Conservation (phyloP, 2,797 vertebrate genomes). For the Huso huso region DNA sequence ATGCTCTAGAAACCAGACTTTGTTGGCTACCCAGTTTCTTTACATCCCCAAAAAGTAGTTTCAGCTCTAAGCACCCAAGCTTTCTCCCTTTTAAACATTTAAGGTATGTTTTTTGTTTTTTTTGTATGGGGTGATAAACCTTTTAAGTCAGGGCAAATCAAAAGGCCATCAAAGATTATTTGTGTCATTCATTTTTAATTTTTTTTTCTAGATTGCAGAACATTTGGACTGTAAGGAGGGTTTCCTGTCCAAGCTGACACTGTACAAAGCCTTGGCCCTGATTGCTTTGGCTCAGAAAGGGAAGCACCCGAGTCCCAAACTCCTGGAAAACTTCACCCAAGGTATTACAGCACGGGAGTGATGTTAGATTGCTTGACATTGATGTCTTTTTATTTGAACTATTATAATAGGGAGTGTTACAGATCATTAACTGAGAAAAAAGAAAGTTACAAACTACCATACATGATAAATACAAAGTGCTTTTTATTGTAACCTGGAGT, state of each 20-base stretch:
- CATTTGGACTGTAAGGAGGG: constrained; percentile 52
- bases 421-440: no score
- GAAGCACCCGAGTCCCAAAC: constrained; percentile 61
- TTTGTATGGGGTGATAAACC: no score
- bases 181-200: neutral
- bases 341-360: constrained; percentile 36
- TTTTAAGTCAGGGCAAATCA: no score
- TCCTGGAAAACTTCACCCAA: constrained; percentile 63
- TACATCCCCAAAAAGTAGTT: no score
- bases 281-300: constrained; percentile 67
- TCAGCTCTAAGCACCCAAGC: no score
- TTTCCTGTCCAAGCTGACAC: constrained; percentile 57
- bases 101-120: no score
- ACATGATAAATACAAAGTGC: neutral
- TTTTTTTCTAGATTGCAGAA: constrained; percentile 52
- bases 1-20: no score
- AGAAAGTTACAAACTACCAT: no score
- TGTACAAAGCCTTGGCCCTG: constrained; percentile 61
- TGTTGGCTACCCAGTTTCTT: no score
- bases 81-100: no score
- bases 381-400: neutral
- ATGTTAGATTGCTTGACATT: neutral
- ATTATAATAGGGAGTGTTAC: no score
- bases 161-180: no score
- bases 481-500: constrained; percentile 5